Evolutionary conservation across 2,797 vertebrate species (phyloP), one percentile per base, ranked within the genome.

Genomic region (Naso thynnoides): DNA sequence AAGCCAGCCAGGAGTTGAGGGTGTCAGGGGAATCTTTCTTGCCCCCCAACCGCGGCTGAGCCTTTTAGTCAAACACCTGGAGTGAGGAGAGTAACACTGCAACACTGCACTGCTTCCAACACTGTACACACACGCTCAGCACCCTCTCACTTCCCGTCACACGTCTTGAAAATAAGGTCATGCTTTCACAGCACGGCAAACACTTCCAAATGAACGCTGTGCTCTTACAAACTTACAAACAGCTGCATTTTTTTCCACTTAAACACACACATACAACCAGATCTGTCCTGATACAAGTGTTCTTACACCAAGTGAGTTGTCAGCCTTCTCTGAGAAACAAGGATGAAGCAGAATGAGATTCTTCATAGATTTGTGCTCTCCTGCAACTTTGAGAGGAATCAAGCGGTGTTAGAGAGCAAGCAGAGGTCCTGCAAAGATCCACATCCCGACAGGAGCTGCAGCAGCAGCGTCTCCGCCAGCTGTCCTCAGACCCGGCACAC

Each of bases 301-400:
- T 81, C 87, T 90, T 93, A 91, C 87, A 68, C 61, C 44, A 50
- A 41, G 38, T 26, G 60, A 73, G 82, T 65, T 61, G 73, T 67
- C 67, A 65, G 65, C 29, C 10, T 23, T 82, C 78, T 73, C 59
- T 77, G 42, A 64, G 47, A 57, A 50, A 68, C 57, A 64, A 44
- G 24, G 67, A 72, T 6, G 29, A 58, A 21, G 48, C 54, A n/a
- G 53, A 59, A n/a, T 13, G 56, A 60, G 66, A 31, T 27, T 64
- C 75, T 75, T 59, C 65, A 83, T 15, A 48, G 68, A 66, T 31
- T 62, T 24, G 14, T 55, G 70, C 45, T 62, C 70, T 75, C 53
- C 72, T 65, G 76, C 73, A 91, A 91, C 85, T 89, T 91, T 86
- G 58, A 65, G 47, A 78, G 50, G 59, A 63, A 73, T 77, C 61